A percentile compares a stretch with the other conserved stretches of the same genome.
These are phyloP conservation scores for Drosophila tani DNA, from an alignment of 1,140 invertebrate genomes.

Conservation along the genomic window DNA sequence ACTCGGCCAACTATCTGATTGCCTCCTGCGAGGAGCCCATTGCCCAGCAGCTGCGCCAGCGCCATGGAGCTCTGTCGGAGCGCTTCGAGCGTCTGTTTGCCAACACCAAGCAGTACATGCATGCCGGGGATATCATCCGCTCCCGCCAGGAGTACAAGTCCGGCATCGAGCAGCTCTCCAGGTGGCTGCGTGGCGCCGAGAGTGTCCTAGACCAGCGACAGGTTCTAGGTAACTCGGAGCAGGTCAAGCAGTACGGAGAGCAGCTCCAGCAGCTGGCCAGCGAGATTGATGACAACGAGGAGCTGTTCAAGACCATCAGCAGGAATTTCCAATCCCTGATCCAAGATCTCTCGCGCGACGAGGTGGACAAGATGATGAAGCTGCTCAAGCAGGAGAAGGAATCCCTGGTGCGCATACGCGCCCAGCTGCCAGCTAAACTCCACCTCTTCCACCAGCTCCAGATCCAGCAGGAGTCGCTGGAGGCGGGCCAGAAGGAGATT, in stretches of 20 bases:
- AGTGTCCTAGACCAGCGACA: slow-evolving; percentile 87
- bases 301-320: slow-evolving; percentile 94
- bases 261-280: slow-evolving; percentile 91
- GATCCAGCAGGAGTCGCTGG: slow-evolving; percentile 95
- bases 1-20: slow-evolving; percentile 94
- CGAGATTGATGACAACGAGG: slow-evolving; percentile 94
- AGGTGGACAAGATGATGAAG: slow-evolving; percentile 95
- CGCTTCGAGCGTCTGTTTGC: slow-evolving; percentile 93
- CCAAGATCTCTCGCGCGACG: slow-evolving; percentile 94
- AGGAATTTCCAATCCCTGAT: slow-evolving; percentile 96
- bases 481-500: slow-evolving; percentile 94
- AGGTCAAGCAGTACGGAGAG: slow-evolving; percentile 92
- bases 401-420: slow-evolving; percentile 91
- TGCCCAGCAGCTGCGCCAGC: slow-evolving; percentile 90
- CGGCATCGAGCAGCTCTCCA: slow-evolving; percentile 91
- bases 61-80: slow-evolving; percentile 89
- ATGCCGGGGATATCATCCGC: slow-evolving; percentile 93
- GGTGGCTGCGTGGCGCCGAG: slow-evolving; percentile 93
- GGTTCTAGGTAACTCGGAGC: slow-evolving; percentile 90
- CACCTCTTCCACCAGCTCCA: slow-evolving; percentile 93
- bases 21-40: slow-evolving; percentile 94
- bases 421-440: slow-evolving; percentile 91
- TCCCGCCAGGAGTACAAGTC: slow-evolving; percentile 92
- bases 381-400: slow-evolving; percentile 96
- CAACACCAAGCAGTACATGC: slow-evolving; percentile 93